These are phyloP conservation scores for Actinemys pallida DNA, from an alignment of 2,113 vertebrate genomes.

Conservation along the genomic window DNA sequence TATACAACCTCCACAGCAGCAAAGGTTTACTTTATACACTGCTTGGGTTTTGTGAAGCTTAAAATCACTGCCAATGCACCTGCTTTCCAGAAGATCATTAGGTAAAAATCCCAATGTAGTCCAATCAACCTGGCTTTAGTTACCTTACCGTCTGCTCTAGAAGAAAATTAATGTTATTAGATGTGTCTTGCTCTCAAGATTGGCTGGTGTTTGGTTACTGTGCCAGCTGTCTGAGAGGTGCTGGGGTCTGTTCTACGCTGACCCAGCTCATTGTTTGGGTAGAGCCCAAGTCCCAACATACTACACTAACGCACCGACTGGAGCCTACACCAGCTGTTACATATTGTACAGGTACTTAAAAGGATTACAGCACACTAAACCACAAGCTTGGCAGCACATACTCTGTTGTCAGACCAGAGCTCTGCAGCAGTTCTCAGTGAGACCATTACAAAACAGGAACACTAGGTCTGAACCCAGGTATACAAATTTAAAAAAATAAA, in stretches of 20 bases:
- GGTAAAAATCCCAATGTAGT: conserved; percentile 76
- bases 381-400: conserved; percentile 26
- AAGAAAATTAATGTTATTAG: conserved; percentile 80
- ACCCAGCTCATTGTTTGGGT: conserved; percentile 57
- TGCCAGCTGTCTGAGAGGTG: conserved; percentile 81
- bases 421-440: not conserved
- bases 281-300: conserved; percentile 45
- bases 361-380: conserved; percentile 62
- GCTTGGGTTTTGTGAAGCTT: conserved; percentile 69
- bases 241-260: conserved; percentile 62
- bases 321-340: conserved; percentile 81
- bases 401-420: not conserved
- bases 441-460: not conserved
- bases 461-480: not conserved
- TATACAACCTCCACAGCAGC: conserved; percentile 47
- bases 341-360: conserved; percentile 73
- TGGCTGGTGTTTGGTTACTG: conserved; percentile 76
- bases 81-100: conserved; percentile 81
- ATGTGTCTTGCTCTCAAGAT: conserved; percentile 62
- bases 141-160: conserved; percentile 80
- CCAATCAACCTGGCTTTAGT: conserved; percentile 78
- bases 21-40: conserved; percentile 73
- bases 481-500: not conserved
- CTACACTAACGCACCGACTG: not conserved
- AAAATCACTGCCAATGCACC: conserved; percentile 77